Evolutionary conservation across 2,797 vertebrate species (phyloP).

Genomic region (Sebastes hubbsi): DNA sequence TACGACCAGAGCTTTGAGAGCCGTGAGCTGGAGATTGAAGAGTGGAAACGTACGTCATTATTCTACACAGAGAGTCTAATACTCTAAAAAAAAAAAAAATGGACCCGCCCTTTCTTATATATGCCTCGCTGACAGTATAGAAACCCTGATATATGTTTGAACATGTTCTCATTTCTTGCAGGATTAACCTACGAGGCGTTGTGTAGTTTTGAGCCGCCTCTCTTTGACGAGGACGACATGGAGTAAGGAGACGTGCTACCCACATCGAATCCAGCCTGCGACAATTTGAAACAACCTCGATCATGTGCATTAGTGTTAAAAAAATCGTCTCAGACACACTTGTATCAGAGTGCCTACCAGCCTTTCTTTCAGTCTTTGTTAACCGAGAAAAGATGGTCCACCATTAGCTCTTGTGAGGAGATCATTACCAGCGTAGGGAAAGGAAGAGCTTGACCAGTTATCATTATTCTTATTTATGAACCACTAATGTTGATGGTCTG

Average conservation of each 20-base stretch:
- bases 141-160: neutral
- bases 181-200: slow-evolving; percentile 95
- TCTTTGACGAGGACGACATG: slow-evolving; percentile 93
- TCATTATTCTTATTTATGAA: slow-evolving; percentile 63
- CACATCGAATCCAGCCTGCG: slow-evolving; percentile 13
- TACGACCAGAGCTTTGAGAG: slow-evolving; percentile 99
- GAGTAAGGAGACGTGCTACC: slow-evolving; percentile 82
- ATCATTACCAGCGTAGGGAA: slow-evolving; percentile 35
- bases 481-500: slow-evolving; percentile 62
- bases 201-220: slow-evolving; percentile 90
- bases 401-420: slow-evolving; percentile 35
- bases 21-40: slow-evolving; percentile 94
- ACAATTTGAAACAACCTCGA: slow-evolving; percentile 19
- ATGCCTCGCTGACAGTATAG: neutral
- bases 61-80: neutral
- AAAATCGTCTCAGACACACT: slow-evolving; percentile 26
- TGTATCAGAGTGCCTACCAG: slow-evolving; percentile 40
- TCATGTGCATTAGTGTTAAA: slow-evolving; percentile 52
- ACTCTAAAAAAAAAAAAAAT: neutral
- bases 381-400: slow-evolving; percentile 20
- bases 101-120: neutral
- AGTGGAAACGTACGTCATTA: slow-evolving; percentile 93
- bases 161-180: slow-evolving; percentile 57
- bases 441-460: slow-evolving; percentile 32
- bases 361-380: slow-evolving; percentile 32